Evolutionary conservation across 1,140 invertebrate genomes (phyloP).

Genomic region (Sycophaga agraensis): DNA sequence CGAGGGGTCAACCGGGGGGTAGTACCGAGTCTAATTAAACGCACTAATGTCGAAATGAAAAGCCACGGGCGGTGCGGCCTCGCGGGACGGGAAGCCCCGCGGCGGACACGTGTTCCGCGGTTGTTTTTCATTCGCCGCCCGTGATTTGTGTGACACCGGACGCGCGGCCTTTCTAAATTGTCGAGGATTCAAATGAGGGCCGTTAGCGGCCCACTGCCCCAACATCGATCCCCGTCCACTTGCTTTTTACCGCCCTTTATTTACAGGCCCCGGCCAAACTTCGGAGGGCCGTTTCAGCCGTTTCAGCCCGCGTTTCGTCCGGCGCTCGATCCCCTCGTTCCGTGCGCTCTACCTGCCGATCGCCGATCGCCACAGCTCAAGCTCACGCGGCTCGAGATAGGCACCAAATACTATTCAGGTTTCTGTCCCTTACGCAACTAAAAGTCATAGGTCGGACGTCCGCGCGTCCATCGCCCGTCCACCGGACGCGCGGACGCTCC

Average conservation of each 20-base stretch:
- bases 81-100: neutral
- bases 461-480: too few species aligned
- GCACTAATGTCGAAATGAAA: constrained; percentile 18
- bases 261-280: too few species aligned
- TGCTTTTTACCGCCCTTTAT: neutral
- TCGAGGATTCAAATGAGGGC: constrained; percentile 16
- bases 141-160: constrained; percentile 17
- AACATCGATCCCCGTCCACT: neutral
- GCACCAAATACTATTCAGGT: constrained; percentile 15
- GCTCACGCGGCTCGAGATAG: neutral
- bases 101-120: constrained; percentile 12
- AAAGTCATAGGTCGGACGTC: too few species aligned
- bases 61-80: neutral
- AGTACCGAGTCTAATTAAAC: constrained; percentile 23
- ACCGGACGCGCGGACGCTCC: too few species aligned
- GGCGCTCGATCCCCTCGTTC: too few species aligned
- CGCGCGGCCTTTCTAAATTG: constrained; percentile 13
- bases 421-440: constrained; percentile 7
- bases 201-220: neutral
- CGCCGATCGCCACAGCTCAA: too few species aligned
- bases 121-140: neutral
- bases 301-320: too few species aligned
- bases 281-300: too few species aligned
- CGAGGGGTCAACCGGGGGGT: neutral
- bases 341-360: too few species aligned